A percentile compares a stretch with the other conserved stretches of the same genome.
Evolutionary conservation across 2,797 vertebrate genomes (phyloP).

Genomic region (Myotis pilosus): DNA sequence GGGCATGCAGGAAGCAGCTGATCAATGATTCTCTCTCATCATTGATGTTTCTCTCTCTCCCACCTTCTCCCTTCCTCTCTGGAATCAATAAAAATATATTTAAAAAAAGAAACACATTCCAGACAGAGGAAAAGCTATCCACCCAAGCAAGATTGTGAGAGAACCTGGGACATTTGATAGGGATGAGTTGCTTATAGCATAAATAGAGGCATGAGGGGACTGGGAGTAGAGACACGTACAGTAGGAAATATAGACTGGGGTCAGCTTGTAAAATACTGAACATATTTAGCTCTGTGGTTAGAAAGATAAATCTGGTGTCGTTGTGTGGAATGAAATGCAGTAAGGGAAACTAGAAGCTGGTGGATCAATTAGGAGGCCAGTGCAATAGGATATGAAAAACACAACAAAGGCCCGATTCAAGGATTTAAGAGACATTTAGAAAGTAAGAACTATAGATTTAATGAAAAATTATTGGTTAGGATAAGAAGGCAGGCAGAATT

Average conservation of each 20-base stretch:
- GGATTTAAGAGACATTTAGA: not conserved
- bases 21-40: too few relatives aligned
- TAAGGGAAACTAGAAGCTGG: not conserved
- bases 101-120: not conserved
- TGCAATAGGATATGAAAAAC: not conserved
- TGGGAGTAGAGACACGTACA: not conserved
- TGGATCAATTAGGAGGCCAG: not conserved
- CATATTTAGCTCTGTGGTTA: not conserved
- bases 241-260: not conserved
- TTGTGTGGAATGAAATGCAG: not conserved
- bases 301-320: not conserved
- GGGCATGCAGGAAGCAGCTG: too few relatives aligned
- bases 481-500: not conserved
- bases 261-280: not conserved
- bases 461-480: not conserved
- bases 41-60: too few relatives aligned
- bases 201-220: not conserved
- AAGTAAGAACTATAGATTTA: not conserved
- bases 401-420: not conserved
- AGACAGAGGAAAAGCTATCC: not conserved
- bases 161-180: not conserved
- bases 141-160: not conserved
- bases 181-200: not conserved
- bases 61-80: too few relatives aligned
- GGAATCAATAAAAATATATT: too few relatives aligned